Conservation (phyloP, 2,888 invertebrate genomes). For the Stramonita haemastoma region DNA sequence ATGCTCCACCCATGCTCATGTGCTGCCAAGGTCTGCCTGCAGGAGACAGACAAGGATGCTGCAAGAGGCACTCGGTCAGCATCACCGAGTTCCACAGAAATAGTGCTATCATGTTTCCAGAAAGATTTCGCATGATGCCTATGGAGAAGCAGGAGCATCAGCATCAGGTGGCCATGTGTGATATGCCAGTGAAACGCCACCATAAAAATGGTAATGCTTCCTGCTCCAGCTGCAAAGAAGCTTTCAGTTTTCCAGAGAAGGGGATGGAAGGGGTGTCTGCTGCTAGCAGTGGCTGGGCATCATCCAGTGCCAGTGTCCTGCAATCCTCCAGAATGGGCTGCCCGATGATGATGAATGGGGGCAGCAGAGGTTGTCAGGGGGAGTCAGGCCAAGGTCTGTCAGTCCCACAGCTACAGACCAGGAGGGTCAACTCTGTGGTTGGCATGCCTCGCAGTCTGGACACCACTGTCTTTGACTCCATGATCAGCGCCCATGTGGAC, state of each 20-base stretch:
- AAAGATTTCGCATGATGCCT: conserved; percentile 62
- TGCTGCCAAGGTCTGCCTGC: conserved; percentile 42
- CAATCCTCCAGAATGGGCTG: background rate
- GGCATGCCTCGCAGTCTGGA: conserved; percentile 39
- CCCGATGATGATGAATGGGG: background rate
- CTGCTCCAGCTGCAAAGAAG: background rate
- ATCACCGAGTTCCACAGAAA: conserved; percentile 67
- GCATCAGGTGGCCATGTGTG: conserved; percentile 66
- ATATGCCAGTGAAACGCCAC: conserved; percentile 65
- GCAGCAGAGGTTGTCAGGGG: background rate
- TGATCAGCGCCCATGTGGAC: conserved; percentile 34
- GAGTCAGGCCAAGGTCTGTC: background rate
- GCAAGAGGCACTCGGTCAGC: conserved; percentile 70
- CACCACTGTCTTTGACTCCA: conserved; percentile 34
- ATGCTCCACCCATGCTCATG: conserved; percentile 38
- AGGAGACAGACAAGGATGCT: conserved; percentile 61
- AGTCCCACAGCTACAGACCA: background rate
- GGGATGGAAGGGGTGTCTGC: background rate
- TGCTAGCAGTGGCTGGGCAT: background rate
- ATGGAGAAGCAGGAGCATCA: conserved; percentile 66
- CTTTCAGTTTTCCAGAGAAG: background rate
- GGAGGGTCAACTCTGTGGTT: background rate
- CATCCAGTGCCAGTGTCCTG: background rate
- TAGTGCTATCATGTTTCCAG: conserved; percentile 53
- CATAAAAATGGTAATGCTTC: conserved; percentile 54